Conservation (phyloP, 53 echinoderm and acorn worm genomes). For the Paelopatides confundens region DNA sequence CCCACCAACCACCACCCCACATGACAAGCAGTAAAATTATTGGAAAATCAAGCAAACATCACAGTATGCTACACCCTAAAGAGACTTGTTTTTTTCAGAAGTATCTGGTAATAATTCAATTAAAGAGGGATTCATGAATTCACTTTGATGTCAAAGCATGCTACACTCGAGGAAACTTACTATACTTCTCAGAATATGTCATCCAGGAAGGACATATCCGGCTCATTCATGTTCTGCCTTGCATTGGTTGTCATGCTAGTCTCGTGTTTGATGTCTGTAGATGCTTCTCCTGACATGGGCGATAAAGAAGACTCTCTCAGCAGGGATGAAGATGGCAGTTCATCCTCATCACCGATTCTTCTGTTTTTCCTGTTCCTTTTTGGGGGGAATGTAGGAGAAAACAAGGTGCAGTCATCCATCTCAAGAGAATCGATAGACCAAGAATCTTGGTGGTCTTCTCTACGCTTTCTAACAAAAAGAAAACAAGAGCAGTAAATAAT, state of each 20-base stretch:
- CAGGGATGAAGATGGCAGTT: not conserved
- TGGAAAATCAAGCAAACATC: too few relatives aligned
- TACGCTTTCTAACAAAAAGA: not conserved
- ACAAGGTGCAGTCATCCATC: constrained; percentile 28
- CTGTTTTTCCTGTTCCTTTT: not conserved
- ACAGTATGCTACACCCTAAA: too few relatives aligned
- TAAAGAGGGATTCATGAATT: too few relatives aligned
- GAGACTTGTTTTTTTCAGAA: too few relatives aligned
- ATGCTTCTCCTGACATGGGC: not conserved
- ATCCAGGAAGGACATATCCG: constrained; percentile 31
- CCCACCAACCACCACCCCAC: too few relatives aligned
- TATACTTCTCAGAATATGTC: constrained; percentile 21
- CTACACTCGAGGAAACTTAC: too few relatives aligned
- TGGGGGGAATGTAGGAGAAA: not conserved
- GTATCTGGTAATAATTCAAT: too few relatives aligned
- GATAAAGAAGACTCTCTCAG: not conserved
- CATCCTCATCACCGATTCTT: not conserved
- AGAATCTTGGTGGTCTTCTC: not conserved
- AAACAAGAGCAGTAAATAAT: too few relatives aligned
- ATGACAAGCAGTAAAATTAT: too few relatives aligned
- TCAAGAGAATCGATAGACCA: not conserved
- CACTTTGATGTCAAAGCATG: too few relatives aligned
- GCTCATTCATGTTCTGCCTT: not conserved
- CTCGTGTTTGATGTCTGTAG: not conserved
- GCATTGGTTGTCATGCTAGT: not conserved